These are phyloP conservation scores for Elegia similella DNA, from an alignment of 2,888 invertebrate species.

Conservation along the genomic window DNA sequence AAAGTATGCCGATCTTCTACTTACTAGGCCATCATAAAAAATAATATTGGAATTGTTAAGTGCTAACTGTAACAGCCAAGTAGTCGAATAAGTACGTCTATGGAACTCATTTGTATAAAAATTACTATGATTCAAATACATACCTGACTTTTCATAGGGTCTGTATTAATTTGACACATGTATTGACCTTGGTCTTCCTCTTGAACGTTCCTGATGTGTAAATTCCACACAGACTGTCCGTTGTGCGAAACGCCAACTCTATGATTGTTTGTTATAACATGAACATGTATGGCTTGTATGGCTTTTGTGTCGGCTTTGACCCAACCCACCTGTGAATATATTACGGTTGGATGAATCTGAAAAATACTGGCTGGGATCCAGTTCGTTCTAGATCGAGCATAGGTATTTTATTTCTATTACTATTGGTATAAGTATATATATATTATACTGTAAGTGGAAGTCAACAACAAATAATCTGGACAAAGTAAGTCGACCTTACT, in stretches of 20 bases:
- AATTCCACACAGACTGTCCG: constrained; percentile 93
- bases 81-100: no score
- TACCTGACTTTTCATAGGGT: constrained; percentile 97
- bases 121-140: constrained; percentile 39
- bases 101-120: no score
- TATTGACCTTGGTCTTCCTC: constrained; percentile 94
- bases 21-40: no score
- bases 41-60: no score
- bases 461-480: no score
- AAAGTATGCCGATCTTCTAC: no score
- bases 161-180: constrained; percentile 97
- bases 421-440: no score
- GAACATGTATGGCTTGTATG: constrained; percentile 95
- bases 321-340: constrained; percentile 90
- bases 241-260: constrained; percentile 92
- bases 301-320: constrained; percentile 96
- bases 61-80: no score
- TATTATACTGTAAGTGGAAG: no score
- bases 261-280: constrained; percentile 95
- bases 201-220: constrained; percentile 92
- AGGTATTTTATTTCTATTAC: no score
- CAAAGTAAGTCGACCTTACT: no score
- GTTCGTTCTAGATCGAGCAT: not conserved
- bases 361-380: not conserved
- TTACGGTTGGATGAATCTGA: not conserved